phyloP scores from a whole-genome alignment of 2,113 vertebrate genomes.

The Grammatotria lemairii region DNA sequence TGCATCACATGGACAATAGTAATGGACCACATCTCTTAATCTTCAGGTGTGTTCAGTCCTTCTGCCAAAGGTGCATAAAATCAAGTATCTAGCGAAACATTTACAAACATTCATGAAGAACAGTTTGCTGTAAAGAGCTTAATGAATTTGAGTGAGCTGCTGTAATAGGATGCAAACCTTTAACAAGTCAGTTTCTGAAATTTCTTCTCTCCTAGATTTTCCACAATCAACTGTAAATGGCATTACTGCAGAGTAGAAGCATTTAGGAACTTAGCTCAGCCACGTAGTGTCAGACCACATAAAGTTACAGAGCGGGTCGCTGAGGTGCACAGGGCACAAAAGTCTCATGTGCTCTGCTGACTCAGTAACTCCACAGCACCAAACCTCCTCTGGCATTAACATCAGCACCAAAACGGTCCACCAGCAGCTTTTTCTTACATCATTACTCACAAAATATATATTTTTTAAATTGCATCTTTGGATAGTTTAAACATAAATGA shows the following conservation, averaged over 20 bases:
- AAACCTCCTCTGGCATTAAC: not conserved
- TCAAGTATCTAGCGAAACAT: fast-evolving
- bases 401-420: not conserved
- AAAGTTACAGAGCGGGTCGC: not conserved
- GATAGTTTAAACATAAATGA: not conserved
- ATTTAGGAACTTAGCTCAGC: not conserved
- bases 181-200: not conserved
- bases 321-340: not conserved
- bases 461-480: fast-evolving
- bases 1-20: not conserved
- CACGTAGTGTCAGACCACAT: not conserved
- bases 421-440: not conserved
- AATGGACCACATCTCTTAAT: not conserved
- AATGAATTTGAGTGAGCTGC: not conserved
- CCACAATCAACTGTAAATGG: not conserved
- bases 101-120: fast-evolving
- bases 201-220: not conserved
- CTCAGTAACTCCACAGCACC: not conserved
- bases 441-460: not conserved
- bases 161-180: not conserved
- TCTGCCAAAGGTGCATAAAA: not conserved
- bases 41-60: not conserved
- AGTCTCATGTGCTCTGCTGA: not conserved
- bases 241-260: not conserved
- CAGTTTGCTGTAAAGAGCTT: not conserved